A percentile compares a stretch with the other conserved stretches of the same genome.
These are phyloP conservation scores for Drosophila kanekoi DNA, from an alignment of 2,888 invertebrate genomes.

Conservation along the genomic window DNA sequence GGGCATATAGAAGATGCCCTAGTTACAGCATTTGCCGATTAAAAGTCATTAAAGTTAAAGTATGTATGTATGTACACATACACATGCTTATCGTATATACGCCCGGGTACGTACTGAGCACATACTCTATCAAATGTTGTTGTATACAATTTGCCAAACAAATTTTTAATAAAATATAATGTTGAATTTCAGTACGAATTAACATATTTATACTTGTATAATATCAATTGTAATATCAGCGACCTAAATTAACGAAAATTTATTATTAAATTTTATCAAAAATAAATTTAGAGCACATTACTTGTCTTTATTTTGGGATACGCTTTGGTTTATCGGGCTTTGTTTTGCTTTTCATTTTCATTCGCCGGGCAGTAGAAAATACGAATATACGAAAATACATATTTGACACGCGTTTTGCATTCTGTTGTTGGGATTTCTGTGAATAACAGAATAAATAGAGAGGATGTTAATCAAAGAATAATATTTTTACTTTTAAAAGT, in stretches of 20 bases:
- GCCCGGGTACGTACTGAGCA: background rate
- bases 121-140: slow-evolving; percentile 29
- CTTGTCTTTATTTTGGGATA: slow-evolving; percentile 4
- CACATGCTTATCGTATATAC: slow-evolving; percentile 1
- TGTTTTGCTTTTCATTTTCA: slow-evolving; percentile 1
- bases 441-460: background rate
- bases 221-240: slow-evolving; percentile 41
- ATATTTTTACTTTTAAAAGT: background rate
- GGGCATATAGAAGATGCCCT: slow-evolving; percentile 3
- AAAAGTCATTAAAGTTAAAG: slow-evolving; percentile 2
- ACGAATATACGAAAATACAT: background rate
- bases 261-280: slow-evolving; percentile 10
- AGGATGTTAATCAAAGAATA: slow-evolving; percentile 1
- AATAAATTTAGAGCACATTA: background rate
- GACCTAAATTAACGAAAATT: slow-evolving; percentile 13
- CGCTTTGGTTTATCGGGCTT: background rate
- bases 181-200: slow-evolving; percentile 28
- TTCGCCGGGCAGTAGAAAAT: background rate
- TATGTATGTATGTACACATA: background rate
- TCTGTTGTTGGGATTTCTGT: background rate
- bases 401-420: slow-evolving; percentile 5
- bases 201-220: slow-evolving; percentile 20
- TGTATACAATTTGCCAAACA: slow-evolving; percentile 6
- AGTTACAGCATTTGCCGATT: slow-evolving; percentile 12
- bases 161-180: slow-evolving; percentile 18